Conservation (phyloP, 2,888 invertebrate genomes). For the Nesidiocoris tenuis region DNA sequence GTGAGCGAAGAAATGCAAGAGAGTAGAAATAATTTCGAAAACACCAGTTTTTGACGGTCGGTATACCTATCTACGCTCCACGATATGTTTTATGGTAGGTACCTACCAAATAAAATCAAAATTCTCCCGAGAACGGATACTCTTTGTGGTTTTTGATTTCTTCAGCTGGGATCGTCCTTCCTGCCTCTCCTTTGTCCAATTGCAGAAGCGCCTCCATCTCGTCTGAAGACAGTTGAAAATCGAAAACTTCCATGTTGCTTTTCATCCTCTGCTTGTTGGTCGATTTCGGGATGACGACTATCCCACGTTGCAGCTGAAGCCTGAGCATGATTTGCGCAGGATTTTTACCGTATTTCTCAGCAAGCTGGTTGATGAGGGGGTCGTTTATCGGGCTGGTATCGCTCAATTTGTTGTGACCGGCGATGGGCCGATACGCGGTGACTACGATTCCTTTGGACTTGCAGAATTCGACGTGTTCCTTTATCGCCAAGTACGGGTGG, state of each 20-base stretch:
- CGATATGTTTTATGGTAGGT: too few relatives aligned
- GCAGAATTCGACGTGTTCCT: constrained; percentile 57
- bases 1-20: too few relatives aligned
- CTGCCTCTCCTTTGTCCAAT: constrained; percentile 15
- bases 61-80: too few relatives aligned
- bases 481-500: constrained; percentile 57
- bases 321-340: constrained; percentile 70
- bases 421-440: constrained; percentile 78
- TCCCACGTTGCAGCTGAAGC: constrained; percentile 58
- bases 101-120: too few relatives aligned
- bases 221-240: constrained; percentile 47
- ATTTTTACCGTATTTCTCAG: constrained; percentile 65
- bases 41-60: too few relatives aligned
- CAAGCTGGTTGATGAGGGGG: constrained; percentile 64
- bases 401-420: constrained; percentile 57
- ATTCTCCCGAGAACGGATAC: constrained; percentile 32
- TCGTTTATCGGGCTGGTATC: constrained; percentile 53
- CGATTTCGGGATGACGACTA: constrained; percentile 51
- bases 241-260: constrained; percentile 50
- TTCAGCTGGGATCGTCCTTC: constrained; percentile 42
- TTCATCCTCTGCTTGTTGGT: constrained; percentile 48
- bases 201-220: constrained; percentile 41
- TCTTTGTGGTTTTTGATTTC: constrained; percentile 27
- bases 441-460: constrained; percentile 64
- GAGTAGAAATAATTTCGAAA: too few relatives aligned